Evolutionary conservation across 2,797 vertebrate genomes (phyloP), one percentile per base, ranked within the genome.

Genomic region (Sebastes iracundus): DNA sequence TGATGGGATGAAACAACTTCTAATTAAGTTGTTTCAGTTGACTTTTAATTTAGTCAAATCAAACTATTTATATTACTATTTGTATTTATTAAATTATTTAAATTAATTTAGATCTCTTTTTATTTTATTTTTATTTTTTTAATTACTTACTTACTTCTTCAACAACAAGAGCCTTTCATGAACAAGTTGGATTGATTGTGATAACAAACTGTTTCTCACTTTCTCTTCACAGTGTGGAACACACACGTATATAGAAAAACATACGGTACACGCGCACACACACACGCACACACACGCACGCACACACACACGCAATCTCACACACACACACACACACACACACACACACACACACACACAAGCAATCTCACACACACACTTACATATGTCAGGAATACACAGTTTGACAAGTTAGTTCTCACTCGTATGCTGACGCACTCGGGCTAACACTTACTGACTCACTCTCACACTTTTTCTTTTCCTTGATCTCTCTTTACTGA

Each of bases 381-480:
- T 49, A 22, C 85, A 78, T 79, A 80, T 79, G 74, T 88, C 52
- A 84, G 35, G 58, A 85, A 84, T 69, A 72, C 79, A 73, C 53
- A 80, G 32, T 27, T 83, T 90, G 71, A 72, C 84, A 81, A 81
- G 46, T 68, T 25, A 77, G 67, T 70, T 86, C 58, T 82, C 84
- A 80, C 81, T 87, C 35, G 69, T 80, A 63, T 62, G 73, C 72
- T 87, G 87, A 90, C 80, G 69, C 75, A 88, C 69, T 75, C 5
- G 0, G 75, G 58, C 25, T 71, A 68, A 84, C 82, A 90, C 77
- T 82, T 65, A 58, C 35, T 90, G 84, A 88, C 83, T 88, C 90
- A 89, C 66, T 58, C 60, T 84, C 84, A 84, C 87, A 86, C 80
- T 46, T 67, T 82, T 16, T 35, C 59, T 64, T 83, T 14, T 62